These are phyloP conservation scores for Eunapius fragilis DNA, from an alignment of 37 sponge, comb jelly and placozoan genomes.

Conservation along the genomic window DNA sequence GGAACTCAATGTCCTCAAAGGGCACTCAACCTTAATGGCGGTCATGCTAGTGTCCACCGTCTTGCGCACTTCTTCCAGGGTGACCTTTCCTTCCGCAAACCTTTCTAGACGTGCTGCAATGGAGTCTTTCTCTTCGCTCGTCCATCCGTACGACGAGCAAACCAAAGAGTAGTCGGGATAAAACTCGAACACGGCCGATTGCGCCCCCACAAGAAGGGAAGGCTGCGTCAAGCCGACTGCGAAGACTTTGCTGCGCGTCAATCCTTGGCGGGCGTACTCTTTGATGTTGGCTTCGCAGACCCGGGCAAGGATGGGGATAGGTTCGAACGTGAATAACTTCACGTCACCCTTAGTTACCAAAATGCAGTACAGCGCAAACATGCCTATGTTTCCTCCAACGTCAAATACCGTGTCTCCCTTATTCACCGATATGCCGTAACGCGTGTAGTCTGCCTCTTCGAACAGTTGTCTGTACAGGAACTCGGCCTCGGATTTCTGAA, in stretches of 20 bases:
- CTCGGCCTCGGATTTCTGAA: background rate
- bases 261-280: background rate
- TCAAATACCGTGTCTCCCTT: background rate
- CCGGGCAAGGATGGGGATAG: background rate
- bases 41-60: background rate
- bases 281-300: background rate
- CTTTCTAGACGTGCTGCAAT: background rate
- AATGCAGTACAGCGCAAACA: background rate
- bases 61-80: background rate
- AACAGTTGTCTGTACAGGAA: background rate
- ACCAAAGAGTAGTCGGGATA: background rate
- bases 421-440: background rate
- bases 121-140: background rate
- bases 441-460: background rate
- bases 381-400: background rate
- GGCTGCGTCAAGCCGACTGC: background rate
- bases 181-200: background rate
- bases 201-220: background rate
- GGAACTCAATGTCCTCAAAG: background rate
- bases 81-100: background rate
- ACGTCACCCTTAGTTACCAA: background rate
- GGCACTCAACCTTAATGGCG: background rate
- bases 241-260: background rate
- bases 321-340: background rate
- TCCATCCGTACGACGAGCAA: background rate